Base-by-base conservation (phyloP, 2,113 vertebrate genomes). In the Cettia cetti region DNA sequence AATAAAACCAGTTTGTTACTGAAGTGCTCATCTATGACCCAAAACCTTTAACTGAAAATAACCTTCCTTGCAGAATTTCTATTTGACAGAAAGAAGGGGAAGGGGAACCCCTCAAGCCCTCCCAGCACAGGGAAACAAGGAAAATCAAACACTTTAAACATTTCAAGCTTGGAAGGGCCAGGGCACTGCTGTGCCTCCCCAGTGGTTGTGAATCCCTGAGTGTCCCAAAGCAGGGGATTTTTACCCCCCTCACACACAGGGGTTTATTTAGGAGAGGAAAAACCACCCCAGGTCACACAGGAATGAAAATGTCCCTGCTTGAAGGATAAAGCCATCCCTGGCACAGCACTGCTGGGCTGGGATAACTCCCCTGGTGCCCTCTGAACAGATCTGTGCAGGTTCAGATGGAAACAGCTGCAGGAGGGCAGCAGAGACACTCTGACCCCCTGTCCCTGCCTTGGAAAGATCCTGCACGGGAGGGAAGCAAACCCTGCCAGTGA, bases 381-480 rank as follows among this genome's bases (percentile, higher is more conserved):
- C 45, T 47, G n/a, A n/a, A n/a, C n/a, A n/a, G n/a, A n/a, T n/a
- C n/a, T 11, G n/a, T 2, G 56, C 74, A 76, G 54, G 12, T 4
- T 33, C 20, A 76, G 15, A 31, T 14, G n/a, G 56, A 9, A 39
- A 18, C 27, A 59, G 54, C 71, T 35, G 71, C n/a, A 39, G 44
- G 21, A 49, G 10, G 28, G 56, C 45, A 77, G 45, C 35, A 77
- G 23, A 39, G 35, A 40, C 9, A 27, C 30, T 2, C 59, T 22
- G 28, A 33, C 20, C 37, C 27, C 23, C 35, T 63, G 22, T 14
- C 42, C 27, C 70, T 60, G 42, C 77, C 59, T 66, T 9, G 8
- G 16, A 4, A 22, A 61, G 20, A 10, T 2, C 14, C 63, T 3
- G 13, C 11, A 13, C 0, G 3, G 24, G 30, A 28, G 30, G 26